Conservation (phyloP, 2,888 invertebrate genomes). For the Portevinia maculata region DNA sequence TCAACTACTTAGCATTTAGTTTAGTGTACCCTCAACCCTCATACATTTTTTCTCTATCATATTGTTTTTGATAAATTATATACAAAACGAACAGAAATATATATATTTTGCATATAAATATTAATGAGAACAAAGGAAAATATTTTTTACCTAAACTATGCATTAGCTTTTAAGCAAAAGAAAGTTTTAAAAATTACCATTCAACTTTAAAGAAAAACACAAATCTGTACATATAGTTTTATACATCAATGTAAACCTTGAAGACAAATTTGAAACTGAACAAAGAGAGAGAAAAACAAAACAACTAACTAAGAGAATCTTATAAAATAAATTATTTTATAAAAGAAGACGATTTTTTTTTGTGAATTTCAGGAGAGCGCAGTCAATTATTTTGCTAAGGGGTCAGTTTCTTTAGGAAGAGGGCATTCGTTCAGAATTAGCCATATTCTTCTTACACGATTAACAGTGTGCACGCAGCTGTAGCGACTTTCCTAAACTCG, state of each 20-base stretch:
- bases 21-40: constrained; percentile 13
- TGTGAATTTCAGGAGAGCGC: no score
- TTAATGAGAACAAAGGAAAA: constrained; percentile 37
- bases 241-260: constrained; percentile 57
- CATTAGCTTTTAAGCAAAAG: constrained; percentile 47
- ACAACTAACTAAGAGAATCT: constrained; percentile 46
- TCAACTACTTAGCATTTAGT: constrained; percentile 48
- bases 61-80: constrained; percentile 65
- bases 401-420: no score
- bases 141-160: constrained; percentile 63
- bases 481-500: no score
- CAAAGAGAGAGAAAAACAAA: constrained; percentile 31
- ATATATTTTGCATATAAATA: constrained; percentile 70
- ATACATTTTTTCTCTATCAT: constrained; percentile 26
- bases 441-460: no score
- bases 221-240: constrained; percentile 70
- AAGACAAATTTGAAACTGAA: constrained; percentile 29
- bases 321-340: constrained; percentile 72
- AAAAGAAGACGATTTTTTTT: constrained; percentile 16
- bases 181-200: constrained; percentile 37
- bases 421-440: no score
- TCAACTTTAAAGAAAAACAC: constrained; percentile 34
- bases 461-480: no score
- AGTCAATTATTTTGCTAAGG: no score
- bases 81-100: constrained; percentile 64